Percentiles rank a stretch among this genome's conserved stretches.
Evolutionary conservation across 2,113 vertebrate species (phyloP).

Genomic region (Prochilodus magdalenae): DNA sequence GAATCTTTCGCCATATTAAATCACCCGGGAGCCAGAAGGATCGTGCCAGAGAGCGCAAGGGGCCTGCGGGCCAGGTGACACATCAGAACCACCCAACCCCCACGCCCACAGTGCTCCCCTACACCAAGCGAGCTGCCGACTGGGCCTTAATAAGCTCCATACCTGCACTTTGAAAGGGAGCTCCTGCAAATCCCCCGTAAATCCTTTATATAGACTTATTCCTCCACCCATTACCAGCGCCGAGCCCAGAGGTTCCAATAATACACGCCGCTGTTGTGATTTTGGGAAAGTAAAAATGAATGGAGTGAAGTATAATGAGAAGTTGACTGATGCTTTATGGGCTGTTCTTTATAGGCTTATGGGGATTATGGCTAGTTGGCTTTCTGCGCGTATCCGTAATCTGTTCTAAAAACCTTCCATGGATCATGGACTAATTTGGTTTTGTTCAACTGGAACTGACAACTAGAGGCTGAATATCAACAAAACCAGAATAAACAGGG

Average conservation of each 20-base stretch:
- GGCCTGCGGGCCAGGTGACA: conserved; percentile 54
- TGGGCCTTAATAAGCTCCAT: conserved; percentile 65
- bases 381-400: too few species aligned
- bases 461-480: too few species aligned
- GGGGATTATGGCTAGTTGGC: background rate
- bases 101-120: background rate
- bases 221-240: conserved; percentile 28
- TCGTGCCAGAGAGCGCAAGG: conserved; percentile 44
- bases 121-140: conserved; percentile 38
- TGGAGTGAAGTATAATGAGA: background rate
- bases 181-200: conserved; percentile 41
- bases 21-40: conserved; percentile 59
- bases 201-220: conserved; percentile 43
- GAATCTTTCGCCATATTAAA: conserved; percentile 67
- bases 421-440: too few species aligned
- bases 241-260: conserved; percentile 1
- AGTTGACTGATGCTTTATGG: background rate
- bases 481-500: too few species aligned
- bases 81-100: conserved; percentile 41
- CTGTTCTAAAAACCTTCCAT: too few species aligned
- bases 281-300: background rate
- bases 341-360: background rate
- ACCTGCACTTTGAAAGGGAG: conserved; percentile 62
- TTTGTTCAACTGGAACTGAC: too few species aligned
- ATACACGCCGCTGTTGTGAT: conserved; percentile 10